Evolutionary conservation across 2,113 vertebrate genomes (phyloP).

Genomic region (Elgaria multicarinata): DNA sequence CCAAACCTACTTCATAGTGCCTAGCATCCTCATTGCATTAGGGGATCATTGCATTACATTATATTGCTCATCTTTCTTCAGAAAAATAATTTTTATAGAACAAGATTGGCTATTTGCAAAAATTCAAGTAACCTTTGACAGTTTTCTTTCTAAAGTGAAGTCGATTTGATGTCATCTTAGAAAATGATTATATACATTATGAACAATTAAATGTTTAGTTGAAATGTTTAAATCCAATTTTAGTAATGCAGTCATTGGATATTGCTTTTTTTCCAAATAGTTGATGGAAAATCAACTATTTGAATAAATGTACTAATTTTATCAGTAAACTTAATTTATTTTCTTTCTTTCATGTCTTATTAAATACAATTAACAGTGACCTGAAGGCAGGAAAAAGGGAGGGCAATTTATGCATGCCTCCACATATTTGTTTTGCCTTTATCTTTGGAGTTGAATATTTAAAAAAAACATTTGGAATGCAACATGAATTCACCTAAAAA

Average conservation of each 20-base stretch:
- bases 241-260: background rate
- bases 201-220: background rate
- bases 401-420: background rate
- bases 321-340: background rate
- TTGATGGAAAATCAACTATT: too few species aligned
- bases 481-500: background rate
- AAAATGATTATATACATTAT: background rate
- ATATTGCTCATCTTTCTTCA: background rate
- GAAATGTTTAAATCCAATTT: background rate
- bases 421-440: background rate
- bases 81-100: background rate
- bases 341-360: background rate
- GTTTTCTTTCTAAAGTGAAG: background rate
- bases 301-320: background rate
- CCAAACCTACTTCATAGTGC: background rate
- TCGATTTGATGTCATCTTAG: background rate
- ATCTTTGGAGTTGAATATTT: background rate
- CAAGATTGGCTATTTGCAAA: background rate
- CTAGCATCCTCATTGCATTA: background rate
- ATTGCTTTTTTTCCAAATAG: background rate
- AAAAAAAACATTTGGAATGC: background rate
- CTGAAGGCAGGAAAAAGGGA: background rate
- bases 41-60: too few species aligned
- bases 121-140: background rate
- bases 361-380: background rate